Evolutionary conservation across 2,113 vertebrate genomes (phyloP).

Genomic region (Nibea albiflora): DNA sequence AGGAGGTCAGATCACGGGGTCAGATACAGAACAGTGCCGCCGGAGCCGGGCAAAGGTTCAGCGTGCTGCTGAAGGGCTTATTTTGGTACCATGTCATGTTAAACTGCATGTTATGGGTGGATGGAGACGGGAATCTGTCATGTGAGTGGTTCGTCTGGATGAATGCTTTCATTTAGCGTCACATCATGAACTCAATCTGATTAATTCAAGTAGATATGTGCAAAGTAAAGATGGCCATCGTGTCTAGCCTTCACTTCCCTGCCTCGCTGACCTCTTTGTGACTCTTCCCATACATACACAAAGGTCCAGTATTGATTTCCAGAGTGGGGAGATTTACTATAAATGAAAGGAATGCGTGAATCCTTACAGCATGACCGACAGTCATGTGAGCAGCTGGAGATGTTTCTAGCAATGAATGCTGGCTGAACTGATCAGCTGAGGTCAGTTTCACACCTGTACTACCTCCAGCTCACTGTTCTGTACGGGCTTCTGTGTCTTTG

Average conservation of each 20-base stretch:
- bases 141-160: not conserved
- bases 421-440: not conserved
- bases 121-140: not conserved
- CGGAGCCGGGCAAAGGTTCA: conserved; percentile 11
- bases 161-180: not conserved
- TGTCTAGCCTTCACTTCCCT: not conserved
- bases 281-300: not conserved
- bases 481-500: not conserved
- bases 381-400: conserved; percentile 6
- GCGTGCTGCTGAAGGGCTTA: conserved; percentile 2
- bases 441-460: not conserved
- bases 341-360: conserved; percentile 32
- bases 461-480: not conserved
- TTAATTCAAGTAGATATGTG: not conserved
- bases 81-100: not conserved
- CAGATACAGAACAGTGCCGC: conserved; percentile 15
- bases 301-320: conserved; percentile 34
- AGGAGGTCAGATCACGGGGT: conserved; percentile 43
- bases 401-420: not conserved
- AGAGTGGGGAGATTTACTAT: not conserved
- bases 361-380: conserved; percentile 1
- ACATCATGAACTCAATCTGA: not conserved
- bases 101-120: not conserved
- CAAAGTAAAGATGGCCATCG: not conserved
- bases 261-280: conserved; percentile 29